These are phyloP conservation scores for Dryomyza anilis DNA, from an alignment of 2,888 invertebrate genomes.

Conservation along the genomic window DNA sequence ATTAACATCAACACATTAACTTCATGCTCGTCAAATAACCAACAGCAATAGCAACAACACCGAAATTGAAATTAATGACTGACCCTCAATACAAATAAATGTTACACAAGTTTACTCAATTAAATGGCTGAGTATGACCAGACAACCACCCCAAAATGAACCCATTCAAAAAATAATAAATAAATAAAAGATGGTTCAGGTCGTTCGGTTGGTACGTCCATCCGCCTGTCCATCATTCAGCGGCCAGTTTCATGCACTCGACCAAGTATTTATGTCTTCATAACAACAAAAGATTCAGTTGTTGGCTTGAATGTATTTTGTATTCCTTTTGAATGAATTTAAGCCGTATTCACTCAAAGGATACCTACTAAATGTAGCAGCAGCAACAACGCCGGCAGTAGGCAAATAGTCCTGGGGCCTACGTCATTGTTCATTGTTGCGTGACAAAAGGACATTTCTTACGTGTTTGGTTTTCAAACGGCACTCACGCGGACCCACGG, in stretches of 20 bases:
- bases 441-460: constrained; percentile 41
- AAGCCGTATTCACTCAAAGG: background rate
- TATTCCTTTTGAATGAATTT: constrained; percentile 1
- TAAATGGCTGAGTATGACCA: background rate
- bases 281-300: background rate
- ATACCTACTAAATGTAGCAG: background rate
- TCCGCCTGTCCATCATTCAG: no score
- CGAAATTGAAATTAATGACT: constrained; percentile 5
- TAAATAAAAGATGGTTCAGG: background rate
- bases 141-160: background rate
- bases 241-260: no score
- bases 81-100: background rate
- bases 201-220: no score
- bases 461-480: constrained; percentile 22
- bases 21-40: background rate
- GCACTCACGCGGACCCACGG: background rate
- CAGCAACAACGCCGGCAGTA: background rate
- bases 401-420: constrained; percentile 28
- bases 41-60: no score
- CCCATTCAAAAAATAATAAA: background rate
- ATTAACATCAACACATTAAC: background rate
- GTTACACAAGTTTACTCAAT: background rate
- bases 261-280: constrained; percentile 1
- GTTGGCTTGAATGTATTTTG: no score
- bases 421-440: constrained; percentile 39